phyloP scores from a whole-genome alignment of 2,888 invertebrate species.

The Physocephala rufipes region DNA sequence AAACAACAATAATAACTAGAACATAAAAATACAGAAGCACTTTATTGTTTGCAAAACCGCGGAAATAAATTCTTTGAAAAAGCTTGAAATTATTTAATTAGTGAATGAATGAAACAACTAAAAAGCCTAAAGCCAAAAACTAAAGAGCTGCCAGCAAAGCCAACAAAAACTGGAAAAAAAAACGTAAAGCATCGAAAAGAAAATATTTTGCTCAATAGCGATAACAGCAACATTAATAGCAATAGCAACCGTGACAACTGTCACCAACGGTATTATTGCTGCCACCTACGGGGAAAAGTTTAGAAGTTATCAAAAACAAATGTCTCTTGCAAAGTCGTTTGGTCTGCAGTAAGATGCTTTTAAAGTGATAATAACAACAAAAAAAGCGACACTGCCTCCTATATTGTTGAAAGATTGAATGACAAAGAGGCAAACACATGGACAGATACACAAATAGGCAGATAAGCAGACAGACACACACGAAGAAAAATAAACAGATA shows the following conservation, averaged over 20 bases:
- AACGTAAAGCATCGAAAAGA: no score
- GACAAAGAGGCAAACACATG: neutral
- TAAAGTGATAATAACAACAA: neutral
- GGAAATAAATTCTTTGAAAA: no score
- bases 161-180: no score
- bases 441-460: neutral
- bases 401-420: neutral
- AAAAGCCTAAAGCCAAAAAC: no score
- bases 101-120: no score
- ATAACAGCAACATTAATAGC: no score
- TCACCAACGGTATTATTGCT: constrained; percentile 5
- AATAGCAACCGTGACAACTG: no score
- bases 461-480: constrained; percentile 1
- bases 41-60: constrained; percentile 12
- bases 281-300: constrained; percentile 19
- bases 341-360: neutral
- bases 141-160: no score
- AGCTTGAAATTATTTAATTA: no score
- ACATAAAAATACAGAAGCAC: neutral
- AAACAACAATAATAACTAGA: constrained; percentile 15
- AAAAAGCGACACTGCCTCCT: neutral
- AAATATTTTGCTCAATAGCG: no score
- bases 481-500: neutral
- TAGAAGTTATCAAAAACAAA: neutral
- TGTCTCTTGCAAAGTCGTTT: neutral